Conservation (phyloP, 2,113 vertebrate species). For the Lanius collurio region DNA sequence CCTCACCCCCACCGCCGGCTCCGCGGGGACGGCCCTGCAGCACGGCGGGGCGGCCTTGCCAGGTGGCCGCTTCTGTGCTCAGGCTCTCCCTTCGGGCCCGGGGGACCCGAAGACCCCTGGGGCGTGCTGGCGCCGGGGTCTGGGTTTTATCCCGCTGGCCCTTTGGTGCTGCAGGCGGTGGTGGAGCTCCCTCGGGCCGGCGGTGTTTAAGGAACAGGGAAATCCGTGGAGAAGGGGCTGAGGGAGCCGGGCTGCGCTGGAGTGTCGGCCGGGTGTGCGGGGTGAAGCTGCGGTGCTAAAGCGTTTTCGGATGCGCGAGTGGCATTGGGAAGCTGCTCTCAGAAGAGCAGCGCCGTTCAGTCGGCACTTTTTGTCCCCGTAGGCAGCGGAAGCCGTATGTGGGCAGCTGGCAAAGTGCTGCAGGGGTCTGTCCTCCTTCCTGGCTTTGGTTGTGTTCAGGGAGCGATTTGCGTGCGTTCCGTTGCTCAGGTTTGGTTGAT, state of each 20-base stretch:
- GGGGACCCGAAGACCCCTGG: rapidly evolving
- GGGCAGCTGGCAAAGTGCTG: not conserved
- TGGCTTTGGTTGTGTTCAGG: too few relatives aligned
- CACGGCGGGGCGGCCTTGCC: rapidly evolving
- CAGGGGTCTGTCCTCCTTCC: too few relatives aligned
- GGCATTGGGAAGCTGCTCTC: not conserved
- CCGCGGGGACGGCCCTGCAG: not conserved
- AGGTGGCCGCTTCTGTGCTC: not conserved
- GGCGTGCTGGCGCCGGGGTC: rapidly evolving
- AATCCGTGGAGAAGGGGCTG: too few relatives aligned
- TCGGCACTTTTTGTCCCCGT: rapidly evolving
- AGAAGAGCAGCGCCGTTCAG: rapidly evolving
- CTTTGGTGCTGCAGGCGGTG: rapidly evolving
- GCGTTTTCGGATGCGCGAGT: rapidly evolving
- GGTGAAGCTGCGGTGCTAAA: rapidly evolving
- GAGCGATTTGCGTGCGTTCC: rapidly evolving
- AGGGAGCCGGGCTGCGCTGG: not conserved
- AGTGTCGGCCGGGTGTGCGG: rapidly evolving
- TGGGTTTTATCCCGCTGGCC: not conserved
- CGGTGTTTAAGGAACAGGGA: rapidly evolving
- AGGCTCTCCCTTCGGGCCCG: not conserved
- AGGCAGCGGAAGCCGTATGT: rapidly evolving
- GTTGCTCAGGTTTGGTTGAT: rapidly evolving
- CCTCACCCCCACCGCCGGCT: rapidly evolving
- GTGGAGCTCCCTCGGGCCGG: not conserved